Evolutionary conservation across 2,888 invertebrate species (phyloP).

Genomic region (Drosophila nigricruria): DNA sequence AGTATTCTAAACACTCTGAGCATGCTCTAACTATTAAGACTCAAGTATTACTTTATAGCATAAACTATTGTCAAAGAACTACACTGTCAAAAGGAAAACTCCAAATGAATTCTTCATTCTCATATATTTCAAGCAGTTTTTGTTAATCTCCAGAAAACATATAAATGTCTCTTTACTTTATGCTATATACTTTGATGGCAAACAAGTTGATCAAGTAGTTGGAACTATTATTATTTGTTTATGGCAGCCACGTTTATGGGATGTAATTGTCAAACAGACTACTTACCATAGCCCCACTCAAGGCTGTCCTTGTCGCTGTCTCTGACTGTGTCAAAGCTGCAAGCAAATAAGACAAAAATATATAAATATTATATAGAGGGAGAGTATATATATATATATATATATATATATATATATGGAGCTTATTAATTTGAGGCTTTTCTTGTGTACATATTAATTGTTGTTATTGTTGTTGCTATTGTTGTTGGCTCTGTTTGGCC

Average conservation of each 20-base stretch:
- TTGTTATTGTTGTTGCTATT: constrained; percentile 57
- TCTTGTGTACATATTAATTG: constrained; percentile 68
- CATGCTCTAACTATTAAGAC: no score
- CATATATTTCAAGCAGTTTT: no score
- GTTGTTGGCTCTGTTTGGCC: constrained; percentile 27
- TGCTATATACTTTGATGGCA: constrained; percentile 1
- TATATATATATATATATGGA: neutral
- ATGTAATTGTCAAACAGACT: constrained; percentile 45
- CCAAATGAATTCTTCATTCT: neutral
- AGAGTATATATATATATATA: neutral
- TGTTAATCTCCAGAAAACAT: neutral
- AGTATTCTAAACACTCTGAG: no score
- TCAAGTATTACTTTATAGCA: neutral
- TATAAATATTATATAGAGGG: neutral
- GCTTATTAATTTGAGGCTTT: constrained; percentile 72
- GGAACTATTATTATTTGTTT: constrained; percentile 28
- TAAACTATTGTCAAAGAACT: neutral
- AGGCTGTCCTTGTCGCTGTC: constrained; percentile 28
- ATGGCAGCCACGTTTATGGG: constrained; percentile 20
- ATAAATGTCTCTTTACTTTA: neutral
- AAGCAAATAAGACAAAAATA: constrained; percentile 21
- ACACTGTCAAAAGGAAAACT: neutral
- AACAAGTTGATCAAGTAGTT: constrained; percentile 34
- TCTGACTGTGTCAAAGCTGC: constrained; percentile 37
- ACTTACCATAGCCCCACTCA: constrained; percentile 51